Evolutionary conservation across 2,113 vertebrate species (phyloP).

Genomic region (Asarcornis scutulata): DNA sequence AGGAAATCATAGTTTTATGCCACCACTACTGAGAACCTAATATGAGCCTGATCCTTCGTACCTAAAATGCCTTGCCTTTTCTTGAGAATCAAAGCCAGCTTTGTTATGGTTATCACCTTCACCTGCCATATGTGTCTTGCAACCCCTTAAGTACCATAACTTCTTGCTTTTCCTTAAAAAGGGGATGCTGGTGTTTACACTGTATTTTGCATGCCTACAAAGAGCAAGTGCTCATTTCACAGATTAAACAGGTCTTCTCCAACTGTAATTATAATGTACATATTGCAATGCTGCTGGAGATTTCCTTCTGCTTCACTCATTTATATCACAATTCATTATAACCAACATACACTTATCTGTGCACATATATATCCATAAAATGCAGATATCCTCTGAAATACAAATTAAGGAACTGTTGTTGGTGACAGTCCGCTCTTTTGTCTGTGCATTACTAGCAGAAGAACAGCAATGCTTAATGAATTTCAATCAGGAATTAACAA

Average conservation of each 20-base stretch:
- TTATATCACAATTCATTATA: background rate
- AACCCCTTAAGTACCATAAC: background rate
- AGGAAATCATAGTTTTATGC: slow-evolving; percentile 28
- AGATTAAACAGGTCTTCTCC: background rate
- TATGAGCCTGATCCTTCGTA: background rate
- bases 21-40: background rate
- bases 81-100: background rate
- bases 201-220: background rate
- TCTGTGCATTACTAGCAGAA: background rate
- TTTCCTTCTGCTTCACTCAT: background rate
- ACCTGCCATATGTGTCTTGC: background rate
- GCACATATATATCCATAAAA: background rate
- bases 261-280: background rate
- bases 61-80: background rate
- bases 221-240: background rate
- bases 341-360: background rate
- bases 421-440: slow-evolving; percentile 7
- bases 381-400: background rate
- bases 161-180: background rate
- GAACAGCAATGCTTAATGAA: background rate
- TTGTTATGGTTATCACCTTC: background rate
- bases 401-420: slow-evolving; percentile 2
- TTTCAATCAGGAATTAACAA: slow-evolving; percentile 45
- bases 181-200: background rate
- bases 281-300: background rate